Evolutionary conservation across 2,113 vertebrate species (phyloP).

Genomic region (Chaetodon auriga): DNA sequence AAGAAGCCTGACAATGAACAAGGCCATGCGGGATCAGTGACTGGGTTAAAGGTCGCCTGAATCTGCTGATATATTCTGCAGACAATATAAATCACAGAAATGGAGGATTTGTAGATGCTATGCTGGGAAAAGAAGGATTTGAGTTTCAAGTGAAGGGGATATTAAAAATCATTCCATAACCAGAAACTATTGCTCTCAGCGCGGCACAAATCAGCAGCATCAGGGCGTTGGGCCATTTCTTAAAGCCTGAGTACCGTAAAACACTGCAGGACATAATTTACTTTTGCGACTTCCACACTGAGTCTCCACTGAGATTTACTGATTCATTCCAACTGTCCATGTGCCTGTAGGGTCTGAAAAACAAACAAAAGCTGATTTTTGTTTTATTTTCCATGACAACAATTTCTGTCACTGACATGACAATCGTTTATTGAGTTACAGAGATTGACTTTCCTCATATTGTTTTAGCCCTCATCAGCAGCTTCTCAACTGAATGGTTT

Average conservation of each 20-base stretch:
- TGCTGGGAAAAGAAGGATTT: neutral
- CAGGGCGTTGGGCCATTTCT: neutral
- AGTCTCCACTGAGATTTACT: too few relatives aligned
- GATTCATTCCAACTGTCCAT: too few relatives aligned
- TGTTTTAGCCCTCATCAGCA: too few relatives aligned
- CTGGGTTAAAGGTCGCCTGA: constrained; percentile 2
- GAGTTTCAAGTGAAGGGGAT: neutral
- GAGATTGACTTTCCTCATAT: too few relatives aligned
- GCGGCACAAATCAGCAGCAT: neutral
- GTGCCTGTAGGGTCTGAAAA: too few relatives aligned
- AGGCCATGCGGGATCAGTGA: neutral
- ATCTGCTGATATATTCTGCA: neutral
- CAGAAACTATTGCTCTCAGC: neutral
- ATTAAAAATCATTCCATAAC: neutral
- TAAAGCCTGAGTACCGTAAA: neutral
- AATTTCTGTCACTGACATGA: too few relatives aligned
- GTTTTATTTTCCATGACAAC: too few relatives aligned
- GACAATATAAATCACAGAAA: neutral
- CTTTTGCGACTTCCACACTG: too few relatives aligned
- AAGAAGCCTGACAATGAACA: neutral
- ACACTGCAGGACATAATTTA: neutral
- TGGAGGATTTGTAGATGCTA: neutral
- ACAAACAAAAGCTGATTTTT: too few relatives aligned
- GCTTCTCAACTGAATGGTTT: neutral
- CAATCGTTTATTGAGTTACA: too few relatives aligned